Base-by-base conservation (phyloP, 2,888 invertebrate genomes). In the Cerastoderma edule region DNA sequence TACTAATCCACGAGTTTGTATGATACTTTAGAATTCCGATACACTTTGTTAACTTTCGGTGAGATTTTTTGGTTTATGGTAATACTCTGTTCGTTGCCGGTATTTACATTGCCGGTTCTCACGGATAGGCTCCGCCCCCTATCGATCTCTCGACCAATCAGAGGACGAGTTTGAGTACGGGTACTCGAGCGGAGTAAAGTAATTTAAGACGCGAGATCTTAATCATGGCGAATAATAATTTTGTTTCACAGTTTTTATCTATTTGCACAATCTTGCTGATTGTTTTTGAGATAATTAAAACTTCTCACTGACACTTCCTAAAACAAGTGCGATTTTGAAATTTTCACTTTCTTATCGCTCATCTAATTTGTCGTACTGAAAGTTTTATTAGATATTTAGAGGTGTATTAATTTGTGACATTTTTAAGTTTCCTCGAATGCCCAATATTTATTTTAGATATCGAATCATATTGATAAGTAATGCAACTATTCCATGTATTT, bases 41-140 rank as follows among this genome's bases (percentile, higher is more conserved):
- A 77, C 72, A 64, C 69, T 80, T 77, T 77, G 71, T 80, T 74
- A 80, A 72, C 44, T n/a, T 32, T 68, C 44, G 50, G 65, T 66
- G 69, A 67, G 30, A 67, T 64, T 33, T 72, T 22, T 71, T 72
- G 65, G 64, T 64, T 72, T 67, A 67, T 66, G 57, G 72, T 67
- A 67, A 48, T 60, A 71, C 22, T 33, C 68, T 28, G 48, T 72
- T 71, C 60, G 67, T 44, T 57, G 70, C 73, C 64, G 75, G 60
- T 81, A 81, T 81, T 78, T 81, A 81, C 81, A 72, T 75, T 78
- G 68, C 56, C 30, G 78, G 75, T 71, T 72, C 68, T 13, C 68
- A 68, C 72, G 53, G 48, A 57, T 60, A 56, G 65, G 56, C 48
- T 54, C 60, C 75, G 75, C 75, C 81, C 69, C 28, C 39, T n/a